Conservation (phyloP, 1,140 invertebrate species). For the Gonioctena quinquepunctata region DNA sequence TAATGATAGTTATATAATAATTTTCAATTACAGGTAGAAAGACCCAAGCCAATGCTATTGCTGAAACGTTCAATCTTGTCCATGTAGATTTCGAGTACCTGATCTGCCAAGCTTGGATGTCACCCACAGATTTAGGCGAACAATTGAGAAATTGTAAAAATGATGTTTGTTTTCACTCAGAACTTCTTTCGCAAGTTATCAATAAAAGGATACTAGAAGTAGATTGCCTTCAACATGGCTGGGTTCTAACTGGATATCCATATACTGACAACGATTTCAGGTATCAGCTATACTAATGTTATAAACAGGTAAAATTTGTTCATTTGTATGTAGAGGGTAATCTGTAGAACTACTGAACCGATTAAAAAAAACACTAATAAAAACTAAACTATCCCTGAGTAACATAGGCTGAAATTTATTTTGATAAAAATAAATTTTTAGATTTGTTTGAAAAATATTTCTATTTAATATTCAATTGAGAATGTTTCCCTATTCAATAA, state of each 20-base stretch:
- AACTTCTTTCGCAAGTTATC: constrained; percentile 57
- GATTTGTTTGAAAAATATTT: no score
- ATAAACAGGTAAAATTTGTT: no score
- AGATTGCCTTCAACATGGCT: constrained; percentile 64
- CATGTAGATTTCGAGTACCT: constrained; percentile 62
- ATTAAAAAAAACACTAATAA: no score
- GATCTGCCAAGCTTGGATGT: constrained; percentile 56
- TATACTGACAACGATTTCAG: constrained; percentile 62
- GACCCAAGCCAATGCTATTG: constrained; percentile 54
- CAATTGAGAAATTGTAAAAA: constrained; percentile 55
- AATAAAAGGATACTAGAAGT: constrained; percentile 57
- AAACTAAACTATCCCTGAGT: no score
- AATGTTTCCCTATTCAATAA: no score
- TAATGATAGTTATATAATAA: no score
- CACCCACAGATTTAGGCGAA: constrained; percentile 57
- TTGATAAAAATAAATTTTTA: no score
- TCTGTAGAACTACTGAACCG: no score
- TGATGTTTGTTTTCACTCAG: constrained; percentile 54
- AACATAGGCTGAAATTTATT: no score
- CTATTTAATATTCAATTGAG: no score
- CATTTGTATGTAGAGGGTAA: no score
- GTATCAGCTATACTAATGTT: no score
- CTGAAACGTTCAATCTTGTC: constrained; percentile 56
- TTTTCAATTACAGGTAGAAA: constrained; percentile 54
- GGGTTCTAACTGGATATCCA: constrained; percentile 65